phyloP scores from a whole-genome alignment of 2,113 vertebrate genomes.

The Tichodroma muraria region DNA sequence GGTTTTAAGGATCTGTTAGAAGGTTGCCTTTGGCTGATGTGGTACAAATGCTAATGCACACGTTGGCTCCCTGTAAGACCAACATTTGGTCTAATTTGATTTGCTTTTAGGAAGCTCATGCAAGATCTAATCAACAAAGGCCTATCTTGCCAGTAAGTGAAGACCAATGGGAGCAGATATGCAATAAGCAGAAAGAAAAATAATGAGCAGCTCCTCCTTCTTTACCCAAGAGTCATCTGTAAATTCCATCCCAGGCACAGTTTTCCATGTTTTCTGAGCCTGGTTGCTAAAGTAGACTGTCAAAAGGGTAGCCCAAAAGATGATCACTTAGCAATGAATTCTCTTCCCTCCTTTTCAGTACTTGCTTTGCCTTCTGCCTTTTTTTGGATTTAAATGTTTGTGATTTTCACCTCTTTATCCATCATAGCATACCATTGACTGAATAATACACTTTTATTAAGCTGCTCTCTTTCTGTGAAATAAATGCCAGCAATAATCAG shows the following conservation, averaged over 20 bases:
- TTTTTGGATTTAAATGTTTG: slow-evolving; percentile 55
- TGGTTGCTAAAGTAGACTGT: neutral
- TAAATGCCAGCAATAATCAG: slow-evolving; percentile 64
- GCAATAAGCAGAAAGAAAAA: neutral
- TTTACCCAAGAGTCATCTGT: neutral
- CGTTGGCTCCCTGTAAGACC: accelerated
- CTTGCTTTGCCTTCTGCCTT: slow-evolving; percentile 40
- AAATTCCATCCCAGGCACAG: neutral
- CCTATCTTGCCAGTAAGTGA: neutral
- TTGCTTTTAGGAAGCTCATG: neutral
- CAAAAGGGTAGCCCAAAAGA: neutral
- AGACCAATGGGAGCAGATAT: neutral
- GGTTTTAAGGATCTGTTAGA: neutral
- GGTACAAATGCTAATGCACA: neutral
- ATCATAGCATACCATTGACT: slow-evolving; percentile 31
- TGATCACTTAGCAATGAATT: neutral
- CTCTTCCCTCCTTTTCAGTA: neutral
- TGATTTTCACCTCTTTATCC: slow-evolving; percentile 60
- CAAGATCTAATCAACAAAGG: neutral
- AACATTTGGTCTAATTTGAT: neutral
- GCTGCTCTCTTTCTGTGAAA: slow-evolving; percentile 49
- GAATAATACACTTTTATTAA: slow-evolving; percentile 58
- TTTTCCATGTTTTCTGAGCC: neutral
- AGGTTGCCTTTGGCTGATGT: neutral
- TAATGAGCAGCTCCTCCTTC: neutral